These are phyloP conservation scores for Drosophila cardini DNA, from an alignment of 1,140 invertebrate species.

Conservation along the genomic window DNA sequence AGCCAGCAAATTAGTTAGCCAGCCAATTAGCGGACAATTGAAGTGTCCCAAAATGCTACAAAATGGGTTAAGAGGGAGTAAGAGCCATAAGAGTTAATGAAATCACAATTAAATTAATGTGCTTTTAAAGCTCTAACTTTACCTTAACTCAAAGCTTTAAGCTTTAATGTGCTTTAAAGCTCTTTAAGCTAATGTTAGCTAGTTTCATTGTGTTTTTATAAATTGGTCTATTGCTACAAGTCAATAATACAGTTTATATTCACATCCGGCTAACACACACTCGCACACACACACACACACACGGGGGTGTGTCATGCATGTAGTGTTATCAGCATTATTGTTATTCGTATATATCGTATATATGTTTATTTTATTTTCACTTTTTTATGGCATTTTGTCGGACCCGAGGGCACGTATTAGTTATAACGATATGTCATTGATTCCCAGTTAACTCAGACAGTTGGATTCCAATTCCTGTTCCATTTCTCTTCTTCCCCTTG, in stretches of 20 bases:
- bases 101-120: not conserved
- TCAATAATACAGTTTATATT: conserved; percentile 41
- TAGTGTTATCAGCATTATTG: conserved; percentile 43
- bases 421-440: conserved; percentile 79
- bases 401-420: conserved; percentile 73
- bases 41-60: not conserved
- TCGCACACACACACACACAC: not conserved
- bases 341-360: conserved; percentile 56
- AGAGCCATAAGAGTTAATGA: not conserved
- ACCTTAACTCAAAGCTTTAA: not conserved
- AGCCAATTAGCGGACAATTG: conserved; percentile 59
- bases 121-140: not conserved
- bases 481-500: conserved; percentile 44
- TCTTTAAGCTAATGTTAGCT: not conserved
- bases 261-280: conserved; percentile 8
- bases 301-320: conserved; percentile 11
- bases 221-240: conserved; percentile 28
- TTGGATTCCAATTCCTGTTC: not conserved
- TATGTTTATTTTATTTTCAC: conserved; percentile 45
- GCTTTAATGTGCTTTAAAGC: conserved; percentile 7
- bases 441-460: conserved; percentile 64
- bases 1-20: conserved; percentile 61
- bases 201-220: conserved; percentile 18
- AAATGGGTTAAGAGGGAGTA: not conserved
- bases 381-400: conserved; percentile 56